Evolutionary conservation across 2,113 vertebrate genomes (phyloP), one percentile per base, ranked within the genome.

Genomic region (Gorilla gorilla): DNA sequence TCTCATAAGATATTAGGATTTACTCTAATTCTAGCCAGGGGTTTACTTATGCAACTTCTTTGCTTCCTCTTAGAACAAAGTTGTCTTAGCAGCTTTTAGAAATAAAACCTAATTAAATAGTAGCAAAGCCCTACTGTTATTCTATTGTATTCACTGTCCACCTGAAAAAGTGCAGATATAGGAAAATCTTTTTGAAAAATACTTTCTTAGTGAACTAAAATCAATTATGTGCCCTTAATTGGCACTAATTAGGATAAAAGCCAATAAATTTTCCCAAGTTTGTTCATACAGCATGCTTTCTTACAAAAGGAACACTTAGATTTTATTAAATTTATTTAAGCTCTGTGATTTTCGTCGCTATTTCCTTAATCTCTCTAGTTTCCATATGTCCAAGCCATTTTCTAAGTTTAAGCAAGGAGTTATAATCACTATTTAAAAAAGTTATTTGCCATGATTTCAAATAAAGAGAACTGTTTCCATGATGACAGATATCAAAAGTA

Each of bases 31-130:
- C 94, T 68, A 89, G 50, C 48, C 68, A 72, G 35, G 14, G 45
- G 25, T 45, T 35, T 70, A 84, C 12, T 10, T 68, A 6, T 43
- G 5, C 52, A 52, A 76, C 70, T 87, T 95, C 17, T 89, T 20
- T 64, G 7, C 23, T 20, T 64, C 9, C 23, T 66, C 3, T 75
- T 75, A 11, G 38, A 89, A 80, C 32, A 72, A 90, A 97, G 93
- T 94, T 98, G 11, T 75, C 59, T 82, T 25, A 61, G 80, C 48
- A 92, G 82, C 84, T 96, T 93, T 55, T 27, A 84, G 40, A 75
- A 83, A 48, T 5, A 91, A 92, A 85, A 89, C 9, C 43, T 38
- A 92, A 57, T 50, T 22, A 32, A 88, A 57, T 22, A 94, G 32
- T 43, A 30, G 50, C 86, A 85, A 25, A 55, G 16, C 7, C 45